Evolutionary conservation across 23 tunicate genomes (phyloP), one percentile per base, ranked within the genome.

Genomic region (Diplosoma virens): DNA sequence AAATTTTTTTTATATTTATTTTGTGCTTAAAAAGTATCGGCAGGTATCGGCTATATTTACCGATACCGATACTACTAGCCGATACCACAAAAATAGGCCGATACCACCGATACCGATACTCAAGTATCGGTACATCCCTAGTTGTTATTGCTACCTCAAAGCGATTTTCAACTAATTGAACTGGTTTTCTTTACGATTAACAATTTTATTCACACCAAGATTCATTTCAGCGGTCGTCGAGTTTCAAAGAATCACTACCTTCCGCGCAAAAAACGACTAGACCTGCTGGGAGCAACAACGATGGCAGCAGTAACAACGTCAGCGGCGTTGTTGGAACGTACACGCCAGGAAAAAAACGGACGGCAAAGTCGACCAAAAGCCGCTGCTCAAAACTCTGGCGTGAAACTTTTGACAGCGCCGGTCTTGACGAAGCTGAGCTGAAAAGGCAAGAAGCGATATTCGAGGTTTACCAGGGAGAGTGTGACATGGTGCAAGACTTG

Each of bases 221-320:
- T n/a, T n/a, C n/a, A n/a, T n/a, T 61, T 28, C 86, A 90, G 97
- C 82, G 97, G 22, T 90, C 97, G 1, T 90, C 97, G 2, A 90
- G 97, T 53, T 90, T 84, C 68, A 90, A 90, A 66, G 97, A 90
- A 65, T 84, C 86, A 6, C 29, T 59, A 22, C 59, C 83, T 9
- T 66, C 86, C 33, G 59, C 81, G 25, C 75, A 70, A 67, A 90
- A 90, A 65, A 90, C 97, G 22, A 84, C 84, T 63, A 61, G 86
- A 23, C 90, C 97, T 0, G 90, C 97, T 0, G 87, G 86, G 16
- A 82, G 86, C 67, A 41, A 64, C 28, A 87, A 75, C 29, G 75
- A 58, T 59, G 84, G 60, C 2, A 36, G 61, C 14, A 52, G 27
- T 7, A 47, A 28, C 32, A 33, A 70, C 23, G 78, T 71, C 22